Conservation (phyloP, 2,113 vertebrate species). For the Nannobrachium achirus region DNA sequence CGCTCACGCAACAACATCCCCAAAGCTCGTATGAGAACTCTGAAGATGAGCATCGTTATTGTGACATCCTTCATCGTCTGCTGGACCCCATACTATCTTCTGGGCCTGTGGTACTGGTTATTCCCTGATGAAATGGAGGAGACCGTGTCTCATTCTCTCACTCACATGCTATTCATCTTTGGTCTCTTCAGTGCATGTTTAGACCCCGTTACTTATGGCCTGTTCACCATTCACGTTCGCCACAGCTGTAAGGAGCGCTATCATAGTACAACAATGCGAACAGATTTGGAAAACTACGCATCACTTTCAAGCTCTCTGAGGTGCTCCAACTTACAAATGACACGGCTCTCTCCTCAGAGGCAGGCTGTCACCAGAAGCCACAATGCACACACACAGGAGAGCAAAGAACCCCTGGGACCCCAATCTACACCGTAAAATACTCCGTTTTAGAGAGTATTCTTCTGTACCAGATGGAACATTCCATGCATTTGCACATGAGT, state of each 20-base stretch:
- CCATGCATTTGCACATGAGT: too few relatives aligned
- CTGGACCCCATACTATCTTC: slow-evolving; percentile 85
- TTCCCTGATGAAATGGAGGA: slow-evolving; percentile 81
- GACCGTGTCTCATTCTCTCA: slow-evolving; percentile 81
- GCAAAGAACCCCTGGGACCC: neutral
- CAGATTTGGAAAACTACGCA: slow-evolving; percentile 69
- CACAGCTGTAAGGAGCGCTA: slow-evolving; percentile 72
- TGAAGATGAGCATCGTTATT: slow-evolving; percentile 85
- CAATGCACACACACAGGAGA: neutral
- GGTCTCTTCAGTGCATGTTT: slow-evolving; percentile 82
- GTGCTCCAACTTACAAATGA: slow-evolving; percentile 72
- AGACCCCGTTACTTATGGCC: slow-evolving; percentile 81
- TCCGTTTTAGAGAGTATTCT: too few relatives aligned
- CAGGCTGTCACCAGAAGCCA: slow-evolving; percentile 7
- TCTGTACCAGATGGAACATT: too few relatives aligned
- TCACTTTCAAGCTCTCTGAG: slow-evolving; percentile 68
- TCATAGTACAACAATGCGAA: slow-evolving; percentile 13
- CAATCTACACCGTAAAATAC: too few relatives aligned
- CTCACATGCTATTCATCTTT: slow-evolving; percentile 84
- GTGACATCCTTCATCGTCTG: slow-evolving; percentile 84
- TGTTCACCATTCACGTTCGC: slow-evolving; percentile 79
- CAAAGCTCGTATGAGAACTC: slow-evolving; percentile 83
- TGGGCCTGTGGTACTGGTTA: slow-evolving; percentile 86
- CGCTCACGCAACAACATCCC: slow-evolving; percentile 85
- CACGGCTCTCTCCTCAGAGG: slow-evolving; percentile 37